Evolutionary conservation across 2,113 vertebrate species (phyloP), one percentile per base, ranked within the genome.

Genomic region (Brachyistius frenatus): DNA sequence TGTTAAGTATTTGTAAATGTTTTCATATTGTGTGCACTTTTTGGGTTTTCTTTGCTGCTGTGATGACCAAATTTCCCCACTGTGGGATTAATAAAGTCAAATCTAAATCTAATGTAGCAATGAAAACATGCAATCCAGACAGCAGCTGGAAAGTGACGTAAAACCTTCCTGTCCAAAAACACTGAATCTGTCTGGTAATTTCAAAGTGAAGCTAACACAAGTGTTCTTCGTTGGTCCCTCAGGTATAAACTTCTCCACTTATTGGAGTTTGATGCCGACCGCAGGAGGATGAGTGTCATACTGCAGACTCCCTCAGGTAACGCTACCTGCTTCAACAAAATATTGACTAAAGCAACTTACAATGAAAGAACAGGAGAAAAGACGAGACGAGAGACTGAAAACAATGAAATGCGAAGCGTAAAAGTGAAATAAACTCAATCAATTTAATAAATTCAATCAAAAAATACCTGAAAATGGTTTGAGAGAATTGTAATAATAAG

Each of bases 241-340:
- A 99, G 98, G 77, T 99, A 96, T 88, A 97, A 96, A 92, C 93
- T 98, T 33, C 97, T 99, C 65, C 97, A 99, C 63, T 90, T 98
- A 46, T 91, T 99, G 67, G 98, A 99, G 91, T 99, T 99, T 81
- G 98, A 99, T 92, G 93, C 98, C 52, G 92, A 97, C 86, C 96
- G 98, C 80, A 95, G 98, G 66, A 94, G 97, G 80, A 99, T 99
- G 98, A 99, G 98, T 64, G 97, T 99, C 83, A 97, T 99, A 64
- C 94, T 99, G 11, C 94, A 98, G 86, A 95, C 94, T 74, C 96
- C 96, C 16, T 95, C 96, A 90, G 98, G 98, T 98, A 93, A 81
- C 30, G 32, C 16, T 14, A 11, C 14, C 0, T 57, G n/a, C 39
- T 74, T 65, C 10, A 23, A 1, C 53, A 33, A 23, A 50, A 39